Percentiles rank a stretch among this genome's conserved stretches.
These are phyloP conservation scores for Lagria hirta DNA, from an alignment of 2,888 invertebrate genomes.

Conservation along the genomic window DNA sequence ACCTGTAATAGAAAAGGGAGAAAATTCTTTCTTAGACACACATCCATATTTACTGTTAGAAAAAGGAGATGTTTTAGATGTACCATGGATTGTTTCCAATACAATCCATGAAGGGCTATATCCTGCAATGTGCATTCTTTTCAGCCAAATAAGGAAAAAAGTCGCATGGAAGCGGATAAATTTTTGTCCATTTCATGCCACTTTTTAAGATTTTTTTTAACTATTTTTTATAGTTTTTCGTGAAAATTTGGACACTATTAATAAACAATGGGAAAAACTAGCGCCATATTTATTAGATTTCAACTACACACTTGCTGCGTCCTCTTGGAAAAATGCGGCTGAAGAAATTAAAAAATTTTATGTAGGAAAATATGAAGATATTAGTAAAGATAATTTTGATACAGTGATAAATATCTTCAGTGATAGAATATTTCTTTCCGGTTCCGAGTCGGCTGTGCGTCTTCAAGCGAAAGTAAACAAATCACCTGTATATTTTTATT, in stretches of 20 bases:
- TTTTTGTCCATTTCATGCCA: no score
- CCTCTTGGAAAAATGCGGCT: slow-evolving; percentile 15
- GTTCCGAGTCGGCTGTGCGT: slow-evolving; percentile 59
- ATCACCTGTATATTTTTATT: slow-evolving; percentile 62
- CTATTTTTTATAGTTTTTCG: slow-evolving; percentile 8
- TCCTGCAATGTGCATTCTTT: slow-evolving; percentile 8
- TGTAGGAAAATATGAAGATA: slow-evolving; percentile 21
- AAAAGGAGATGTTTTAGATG: slow-evolving; percentile 38
- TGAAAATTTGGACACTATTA: slow-evolving; percentile 17
- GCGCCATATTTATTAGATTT: slow-evolving; percentile 31
- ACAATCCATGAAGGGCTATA: slow-evolving; percentile 31
- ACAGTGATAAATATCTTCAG: slow-evolving; percentile 46
- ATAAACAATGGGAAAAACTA: slow-evolving; percentile 24
- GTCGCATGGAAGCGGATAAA: no score
- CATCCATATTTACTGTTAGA: slow-evolving; percentile 36
- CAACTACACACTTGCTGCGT: slow-evolving; percentile 25
- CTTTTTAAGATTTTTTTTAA: slow-evolving; percentile 1
- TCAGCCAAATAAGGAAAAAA: no score
- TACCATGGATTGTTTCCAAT: slow-evolving; percentile 48
- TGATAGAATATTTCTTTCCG: slow-evolving; percentile 61
- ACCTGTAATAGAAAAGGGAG: slow-evolving; percentile 5
- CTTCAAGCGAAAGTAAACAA: slow-evolving; percentile 57
- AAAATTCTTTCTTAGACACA: slow-evolving; percentile 41
- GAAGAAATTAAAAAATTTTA: slow-evolving; percentile 29
- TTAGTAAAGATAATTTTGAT: slow-evolving; percentile 4